Evolutionary conservation across 2,888 invertebrate genomes (phyloP).

Genomic region (Cyclophora albipunctata): DNA sequence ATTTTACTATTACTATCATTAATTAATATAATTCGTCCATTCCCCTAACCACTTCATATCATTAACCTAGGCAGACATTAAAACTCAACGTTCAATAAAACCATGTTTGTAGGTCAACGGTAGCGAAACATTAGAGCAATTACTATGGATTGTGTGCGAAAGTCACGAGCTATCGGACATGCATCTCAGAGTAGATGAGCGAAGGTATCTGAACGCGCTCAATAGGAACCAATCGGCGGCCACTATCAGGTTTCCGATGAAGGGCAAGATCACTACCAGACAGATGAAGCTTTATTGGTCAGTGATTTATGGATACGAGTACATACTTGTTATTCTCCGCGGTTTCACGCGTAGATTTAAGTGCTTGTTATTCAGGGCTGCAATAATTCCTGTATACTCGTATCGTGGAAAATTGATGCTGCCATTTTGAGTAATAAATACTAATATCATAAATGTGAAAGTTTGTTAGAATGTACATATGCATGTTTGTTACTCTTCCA

Average conservation of each 20-base stretch:
- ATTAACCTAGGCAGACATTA: no score
- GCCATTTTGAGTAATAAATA: no score
- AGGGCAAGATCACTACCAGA: constrained; percentile 80
- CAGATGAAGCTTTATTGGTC: constrained; percentile 88
- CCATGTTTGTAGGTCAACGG: constrained; percentile 67
- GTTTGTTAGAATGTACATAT: no score
- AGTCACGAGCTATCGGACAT: constrained; percentile 82
- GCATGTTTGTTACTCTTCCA: no score
- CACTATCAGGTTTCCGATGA: constrained; percentile 81
- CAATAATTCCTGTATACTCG: no score
- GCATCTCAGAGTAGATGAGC: constrained; percentile 81
- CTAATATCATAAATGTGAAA: no score
- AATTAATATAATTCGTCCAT: no score
- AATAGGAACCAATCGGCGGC: constrained; percentile 75
- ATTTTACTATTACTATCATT: no score
- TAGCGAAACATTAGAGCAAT: constrained; percentile 69
- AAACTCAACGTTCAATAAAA: no score
- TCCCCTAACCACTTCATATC: no score
- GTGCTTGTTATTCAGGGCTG: neutral
- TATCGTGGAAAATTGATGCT: no score
- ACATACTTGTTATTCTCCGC: neutral
- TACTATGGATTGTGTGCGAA: constrained; percentile 73
- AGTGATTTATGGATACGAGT: constrained; percentile 22
- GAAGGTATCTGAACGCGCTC: constrained; percentile 79
- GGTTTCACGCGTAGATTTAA: neutral